Percentiles rank a stretch among this genome's conserved stretches.
phyloP scores from a whole-genome alignment of 1,140 invertebrate genomes.

The Drosophila pachea region DNA sequence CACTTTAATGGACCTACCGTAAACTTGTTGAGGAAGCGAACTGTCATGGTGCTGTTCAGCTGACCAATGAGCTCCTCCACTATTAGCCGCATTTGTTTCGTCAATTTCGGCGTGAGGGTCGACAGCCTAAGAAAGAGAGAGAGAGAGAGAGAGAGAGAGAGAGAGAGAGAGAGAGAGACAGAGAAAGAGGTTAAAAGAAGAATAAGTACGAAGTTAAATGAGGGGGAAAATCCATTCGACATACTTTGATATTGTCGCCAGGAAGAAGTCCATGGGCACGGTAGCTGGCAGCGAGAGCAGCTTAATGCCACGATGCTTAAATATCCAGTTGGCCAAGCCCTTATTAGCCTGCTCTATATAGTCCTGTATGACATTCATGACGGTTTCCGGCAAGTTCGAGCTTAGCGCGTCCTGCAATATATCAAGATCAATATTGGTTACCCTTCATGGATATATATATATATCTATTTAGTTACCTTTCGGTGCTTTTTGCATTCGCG shows the following conservation, averaged over 20 bases:
- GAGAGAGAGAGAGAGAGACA: not conserved
- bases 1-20: constrained; percentile 22
- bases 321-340: constrained; percentile 93
- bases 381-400: constrained; percentile 90
- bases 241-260: constrained; percentile 84
- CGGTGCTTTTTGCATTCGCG: constrained; percentile 90
- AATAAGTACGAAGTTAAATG: not conserved
- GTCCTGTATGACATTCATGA: constrained; percentile 92
- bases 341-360: constrained; percentile 94
- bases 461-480: constrained; percentile 80
- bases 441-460: too few relatives aligned
- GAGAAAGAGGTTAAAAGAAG: not conserved
- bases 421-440: not conserved
- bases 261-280: constrained; percentile 90
- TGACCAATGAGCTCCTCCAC: constrained; percentile 36
- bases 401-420: constrained; percentile 84
- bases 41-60: constrained; percentile 67
- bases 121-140: constrained; percentile 29
- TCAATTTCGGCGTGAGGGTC: constrained; percentile 66
- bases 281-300: constrained; percentile 90
- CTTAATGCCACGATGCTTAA: constrained; percentile 89
- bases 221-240: not conserved
- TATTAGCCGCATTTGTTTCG: constrained; percentile 69
- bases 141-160: not conserved
- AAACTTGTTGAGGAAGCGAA: constrained; percentile 69